Evolutionary conservation across 2,888 invertebrate species (phyloP), one percentile per base, ranked within the genome.

Genomic region (Leptopilina drosophilae): DNA sequence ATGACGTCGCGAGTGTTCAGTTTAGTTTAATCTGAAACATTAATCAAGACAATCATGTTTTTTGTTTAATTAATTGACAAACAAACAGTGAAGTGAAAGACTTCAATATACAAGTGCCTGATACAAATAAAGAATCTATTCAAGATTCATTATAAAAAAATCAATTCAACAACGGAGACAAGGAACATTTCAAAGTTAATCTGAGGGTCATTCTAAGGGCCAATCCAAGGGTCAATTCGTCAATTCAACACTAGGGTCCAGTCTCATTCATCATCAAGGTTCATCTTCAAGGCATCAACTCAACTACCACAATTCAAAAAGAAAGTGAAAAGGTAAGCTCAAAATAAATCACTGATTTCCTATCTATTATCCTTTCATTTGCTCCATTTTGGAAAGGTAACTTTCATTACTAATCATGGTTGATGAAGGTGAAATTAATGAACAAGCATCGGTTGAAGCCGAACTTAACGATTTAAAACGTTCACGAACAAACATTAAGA

Each of bases 401-500:
- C n/a, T n/a, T n/a, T 59, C n/a, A 59, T 59, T 59, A 26, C 3
- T 3, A 59, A 7, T 15, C 26, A 59, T 15, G 14, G n/a, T 5
- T n/a, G 15, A 15, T n/a, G 59, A 56, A 12, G 1, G 0, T 5
- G 2, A 5, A n/a, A n/a, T n/a, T n/a, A n/a, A n/a, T n/a, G 59
- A 59, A 14, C 14, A 59, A 2, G 59, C 14, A n/a, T 8, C 59
- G n/a, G n/a, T 59, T 4, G n/a, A 59, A 59, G n/a, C 1, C 1
- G 59, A 59, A 59, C 59, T 59, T 59, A 59, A 59, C n/a, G 59
- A 59, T 6, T 59, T 59, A n/a, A 59, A 59, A 59, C 59, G 59
- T 5, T 59, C 59, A 4, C 59, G 59, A 59, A 59, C 59, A 59
- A n/a, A n/a, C 15, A 15, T n/a, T 3, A 59, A 59, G n/a, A 59